Evolutionary conservation across 2,113 vertebrate genomes (phyloP).

Genomic region (Psilopsiagon aymara): DNA sequence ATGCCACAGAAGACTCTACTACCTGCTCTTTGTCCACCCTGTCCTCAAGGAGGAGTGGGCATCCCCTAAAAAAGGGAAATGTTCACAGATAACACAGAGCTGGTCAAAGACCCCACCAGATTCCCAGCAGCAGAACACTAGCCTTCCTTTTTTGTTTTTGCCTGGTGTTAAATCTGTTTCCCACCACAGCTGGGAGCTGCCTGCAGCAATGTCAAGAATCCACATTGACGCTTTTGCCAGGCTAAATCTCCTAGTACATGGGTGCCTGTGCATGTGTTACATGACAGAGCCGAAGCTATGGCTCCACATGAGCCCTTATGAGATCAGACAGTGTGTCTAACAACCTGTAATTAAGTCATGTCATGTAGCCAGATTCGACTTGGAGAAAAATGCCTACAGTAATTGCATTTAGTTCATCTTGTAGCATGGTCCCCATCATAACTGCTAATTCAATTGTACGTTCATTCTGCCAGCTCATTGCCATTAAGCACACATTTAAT

Average conservation of each 20-base stretch:
- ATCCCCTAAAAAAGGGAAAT: not conserved
- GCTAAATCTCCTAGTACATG: not conserved
- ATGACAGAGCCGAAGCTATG: not conserved
- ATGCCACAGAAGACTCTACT: not conserved
- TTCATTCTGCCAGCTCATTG: slow-evolving; percentile 92
- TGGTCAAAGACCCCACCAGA: not conserved
- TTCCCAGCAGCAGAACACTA: not conserved
- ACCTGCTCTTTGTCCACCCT: not conserved
- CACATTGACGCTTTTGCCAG: not conserved
- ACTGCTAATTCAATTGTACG: slow-evolving; percentile 95
- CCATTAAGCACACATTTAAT: slow-evolving; percentile 98
- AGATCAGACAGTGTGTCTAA: slow-evolving; percentile 87
- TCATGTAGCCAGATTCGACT: slow-evolving; percentile 83
- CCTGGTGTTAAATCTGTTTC: not conserved
- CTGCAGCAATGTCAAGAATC: not conserved
- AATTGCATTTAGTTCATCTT: slow-evolving; percentile 98
- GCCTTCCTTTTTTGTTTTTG: not conserved
- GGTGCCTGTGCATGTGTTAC: fast-evolving
- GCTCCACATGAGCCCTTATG: slow-evolving; percentile 12
- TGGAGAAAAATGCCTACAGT: slow-evolving; percentile 84
- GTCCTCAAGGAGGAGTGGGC: not conserved
- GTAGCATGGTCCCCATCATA: slow-evolving; percentile 91
- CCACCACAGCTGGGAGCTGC: not conserved
- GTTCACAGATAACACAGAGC: not conserved
- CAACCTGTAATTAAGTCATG: slow-evolving; percentile 94